phyloP scores from a whole-genome alignment of 2,113 vertebrate genomes.

The Rhinopomastus cyanomelas region DNA sequence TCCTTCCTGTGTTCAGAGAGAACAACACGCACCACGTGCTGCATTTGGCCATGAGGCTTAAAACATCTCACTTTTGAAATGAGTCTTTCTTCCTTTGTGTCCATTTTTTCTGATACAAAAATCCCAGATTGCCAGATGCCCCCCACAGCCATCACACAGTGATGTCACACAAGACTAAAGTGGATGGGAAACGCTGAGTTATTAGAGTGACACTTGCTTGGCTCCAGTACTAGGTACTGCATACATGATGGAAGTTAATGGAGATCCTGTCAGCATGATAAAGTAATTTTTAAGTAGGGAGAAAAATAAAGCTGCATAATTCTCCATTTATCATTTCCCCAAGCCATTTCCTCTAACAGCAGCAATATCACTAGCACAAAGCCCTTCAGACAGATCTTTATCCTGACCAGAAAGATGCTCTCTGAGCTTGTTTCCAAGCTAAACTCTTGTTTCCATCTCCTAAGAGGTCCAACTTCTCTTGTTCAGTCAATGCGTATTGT shows the following conservation, averaged over 20 bases:
- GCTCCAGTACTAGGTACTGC: not conserved
- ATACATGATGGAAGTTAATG: not conserved
- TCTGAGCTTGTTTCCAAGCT: not conserved
- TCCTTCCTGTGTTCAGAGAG: not conserved
- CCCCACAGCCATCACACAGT: not conserved
- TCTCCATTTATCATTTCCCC: conserved; percentile 16
- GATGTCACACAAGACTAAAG: not conserved
- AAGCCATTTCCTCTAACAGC: not conserved
- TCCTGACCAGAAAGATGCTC: not conserved
- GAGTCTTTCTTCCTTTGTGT: not conserved
- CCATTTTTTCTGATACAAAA: not conserved
- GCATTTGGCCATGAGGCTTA: not conserved
- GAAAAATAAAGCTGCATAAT: conserved; percentile 1
- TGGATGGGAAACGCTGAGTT: not conserved
- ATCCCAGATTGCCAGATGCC: not conserved
- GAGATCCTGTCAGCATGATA: not conserved
- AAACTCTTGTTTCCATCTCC: not conserved
- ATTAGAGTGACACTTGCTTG: not conserved
- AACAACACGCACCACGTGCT: not conserved
- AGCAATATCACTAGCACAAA: not conserved
- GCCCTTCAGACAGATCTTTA: conserved; percentile 3
- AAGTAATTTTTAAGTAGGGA: conserved; percentile 1
- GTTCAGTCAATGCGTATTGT: not conserved
- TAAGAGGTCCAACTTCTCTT: not conserved
- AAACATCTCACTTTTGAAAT: not conserved